These are phyloP conservation scores for Setophaga petechia DNA, from an alignment of 2,113 vertebrate species.

Conservation along the genomic window DNA sequence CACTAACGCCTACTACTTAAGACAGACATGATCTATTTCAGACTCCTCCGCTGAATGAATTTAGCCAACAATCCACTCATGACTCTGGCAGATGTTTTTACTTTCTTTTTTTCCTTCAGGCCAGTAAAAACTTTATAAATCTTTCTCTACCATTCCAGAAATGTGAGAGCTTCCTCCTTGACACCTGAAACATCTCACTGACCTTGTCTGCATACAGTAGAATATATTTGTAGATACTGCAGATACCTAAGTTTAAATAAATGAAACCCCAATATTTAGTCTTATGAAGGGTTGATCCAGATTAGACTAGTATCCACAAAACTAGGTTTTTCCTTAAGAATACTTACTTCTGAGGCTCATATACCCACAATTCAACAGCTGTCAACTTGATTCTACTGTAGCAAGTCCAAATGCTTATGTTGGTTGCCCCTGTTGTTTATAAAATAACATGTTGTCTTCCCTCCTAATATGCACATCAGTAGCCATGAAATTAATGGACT, in stretches of 20 bases:
- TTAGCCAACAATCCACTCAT: constrained; percentile 45
- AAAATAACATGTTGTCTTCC: neutral
- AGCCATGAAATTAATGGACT: neutral
- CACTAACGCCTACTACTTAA: constrained; percentile 45
- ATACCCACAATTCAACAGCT: neutral
- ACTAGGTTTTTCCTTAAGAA: neutral
- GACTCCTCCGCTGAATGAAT: constrained; percentile 15
- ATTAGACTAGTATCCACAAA: neutral
- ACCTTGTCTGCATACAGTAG: constrained; percentile 4
- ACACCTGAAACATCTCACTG: constrained; percentile 20
- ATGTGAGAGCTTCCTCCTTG: constrained; percentile 2
- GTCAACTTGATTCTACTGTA: neutral
- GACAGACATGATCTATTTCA: constrained; percentile 49
- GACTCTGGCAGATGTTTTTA: constrained; percentile 59
- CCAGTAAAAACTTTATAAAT: constrained; percentile 44
- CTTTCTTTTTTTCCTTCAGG: constrained; percentile 25
- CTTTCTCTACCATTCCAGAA: constrained; percentile 27
- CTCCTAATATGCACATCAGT: neutral
- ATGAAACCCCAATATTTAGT: neutral
- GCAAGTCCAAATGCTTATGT: neutral
- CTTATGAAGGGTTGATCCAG: neutral
- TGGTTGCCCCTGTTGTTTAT: neutral
- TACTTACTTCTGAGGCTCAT: neutral
- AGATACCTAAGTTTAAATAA: neutral
- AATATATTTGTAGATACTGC: neutral